These are phyloP conservation scores for Xenopus tropicalis DNA, from an alignment of 2,113 vertebrate genomes.

Conservation along the genomic window DNA sequence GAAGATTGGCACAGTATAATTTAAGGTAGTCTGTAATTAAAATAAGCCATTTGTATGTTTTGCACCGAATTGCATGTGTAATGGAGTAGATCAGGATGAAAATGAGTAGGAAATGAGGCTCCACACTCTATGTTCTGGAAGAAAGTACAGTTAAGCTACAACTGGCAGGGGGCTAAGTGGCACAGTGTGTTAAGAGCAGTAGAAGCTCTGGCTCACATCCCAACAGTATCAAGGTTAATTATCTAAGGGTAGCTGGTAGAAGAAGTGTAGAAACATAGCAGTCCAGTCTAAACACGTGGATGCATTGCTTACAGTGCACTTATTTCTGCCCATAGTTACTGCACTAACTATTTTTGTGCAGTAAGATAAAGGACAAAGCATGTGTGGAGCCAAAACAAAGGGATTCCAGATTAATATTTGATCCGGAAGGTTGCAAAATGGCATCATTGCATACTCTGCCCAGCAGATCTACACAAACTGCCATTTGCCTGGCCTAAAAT, in stretches of 20 bases:
- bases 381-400: not conserved
- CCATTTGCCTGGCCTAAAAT: too few species aligned
- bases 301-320: not conserved
- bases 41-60: constrained; percentile 45
- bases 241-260: constrained; percentile 1
- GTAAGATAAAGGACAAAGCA: not conserved
- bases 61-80: constrained; percentile 43
- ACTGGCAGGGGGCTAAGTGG: constrained; percentile 42
- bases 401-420: too few species aligned
- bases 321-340: too few species aligned
- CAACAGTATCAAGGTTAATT: constrained; percentile 13
- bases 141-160: constrained; percentile 37
- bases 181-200: constrained; percentile 39
- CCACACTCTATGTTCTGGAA: constrained; percentile 37
- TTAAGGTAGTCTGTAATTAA: constrained; percentile 49
- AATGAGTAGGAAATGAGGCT: constrained; percentile 34
- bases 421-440: too few species aligned
- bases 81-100: constrained; percentile 48
- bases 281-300: not conserved
- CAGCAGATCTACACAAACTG: too few species aligned
- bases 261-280: constrained; percentile 7
- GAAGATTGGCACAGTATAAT: not conserved
- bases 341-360: too few species aligned
- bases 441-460: too few species aligned
- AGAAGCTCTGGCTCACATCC: constrained; percentile 28